phyloP scores from a whole-genome alignment of 2,797 vertebrate genomes.

The Dendrocincla tyrannina region DNA sequence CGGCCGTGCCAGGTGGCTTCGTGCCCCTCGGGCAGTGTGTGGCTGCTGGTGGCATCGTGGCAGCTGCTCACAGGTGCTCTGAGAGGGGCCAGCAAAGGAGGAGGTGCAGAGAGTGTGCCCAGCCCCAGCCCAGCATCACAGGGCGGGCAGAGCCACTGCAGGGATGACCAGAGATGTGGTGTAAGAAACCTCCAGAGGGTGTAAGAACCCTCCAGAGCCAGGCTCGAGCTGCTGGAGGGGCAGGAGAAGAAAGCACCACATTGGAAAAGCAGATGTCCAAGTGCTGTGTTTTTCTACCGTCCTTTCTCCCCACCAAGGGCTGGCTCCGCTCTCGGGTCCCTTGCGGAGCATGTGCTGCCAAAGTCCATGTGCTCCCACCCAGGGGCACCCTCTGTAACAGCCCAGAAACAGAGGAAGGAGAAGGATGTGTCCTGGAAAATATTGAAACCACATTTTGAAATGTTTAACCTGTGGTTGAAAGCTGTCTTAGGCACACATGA shows the following conservation, averaged over 20 bases:
- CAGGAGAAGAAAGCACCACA: accelerated
- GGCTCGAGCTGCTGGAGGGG: not conserved
- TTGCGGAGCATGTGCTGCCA: not conserved
- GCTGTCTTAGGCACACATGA: not conserved
- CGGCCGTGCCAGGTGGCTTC: accelerated
- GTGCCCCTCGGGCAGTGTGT: not conserved
- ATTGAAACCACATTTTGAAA: not conserved
- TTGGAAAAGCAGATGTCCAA: accelerated
- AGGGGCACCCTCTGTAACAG: not conserved
- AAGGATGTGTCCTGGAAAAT: not conserved
- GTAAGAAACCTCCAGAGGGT: too few species aligned
- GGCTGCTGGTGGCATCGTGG: not conserved
- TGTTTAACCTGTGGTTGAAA: not conserved
- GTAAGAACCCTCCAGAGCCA: not conserved
- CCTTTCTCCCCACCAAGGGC: not conserved
- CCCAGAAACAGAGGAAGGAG: not conserved
- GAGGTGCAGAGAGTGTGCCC: not conserved
- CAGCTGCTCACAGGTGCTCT: accelerated
- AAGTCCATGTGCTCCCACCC: not conserved
- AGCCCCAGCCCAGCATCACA: accelerated
- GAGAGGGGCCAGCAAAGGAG: not conserved
- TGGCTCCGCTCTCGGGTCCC: accelerated
- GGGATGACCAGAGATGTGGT: accelerated
- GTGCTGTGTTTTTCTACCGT: accelerated
- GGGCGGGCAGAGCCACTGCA: not conserved